These are phyloP conservation scores for Halictus ligatus DNA, from an alignment of 2,888 invertebrate genomes.

Conservation along the genomic window DNA sequence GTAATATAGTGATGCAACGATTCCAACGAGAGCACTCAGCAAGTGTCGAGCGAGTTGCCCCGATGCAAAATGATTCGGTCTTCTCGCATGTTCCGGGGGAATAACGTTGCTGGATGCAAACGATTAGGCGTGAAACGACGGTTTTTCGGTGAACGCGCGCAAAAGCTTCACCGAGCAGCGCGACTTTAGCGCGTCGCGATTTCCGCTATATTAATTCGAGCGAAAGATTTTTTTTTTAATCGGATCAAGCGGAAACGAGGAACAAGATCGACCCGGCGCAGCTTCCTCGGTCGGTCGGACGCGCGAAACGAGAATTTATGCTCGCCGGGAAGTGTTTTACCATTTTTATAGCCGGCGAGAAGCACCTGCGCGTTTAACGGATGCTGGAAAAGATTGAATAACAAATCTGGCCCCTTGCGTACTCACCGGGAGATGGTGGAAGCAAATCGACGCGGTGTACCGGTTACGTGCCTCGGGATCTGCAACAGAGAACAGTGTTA, in stretches of 20 bases:
- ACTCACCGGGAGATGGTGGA: neutral
- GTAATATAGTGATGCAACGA: neutral
- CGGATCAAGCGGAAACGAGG: constrained; percentile 38
- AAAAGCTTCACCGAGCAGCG: neutral
- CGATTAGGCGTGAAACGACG: neutral
- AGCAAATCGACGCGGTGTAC: neutral
- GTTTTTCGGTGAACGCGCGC: neutral
- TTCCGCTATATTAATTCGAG: constrained; percentile 40
- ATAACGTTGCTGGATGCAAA: neutral
- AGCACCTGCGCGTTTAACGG: constrained; percentile 43
- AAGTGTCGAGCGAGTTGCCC: neutral
- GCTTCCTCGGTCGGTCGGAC: neutral
- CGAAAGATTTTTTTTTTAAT: constrained; percentile 46
- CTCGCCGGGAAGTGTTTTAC: constrained; percentile 38
- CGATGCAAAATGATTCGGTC: neutral
- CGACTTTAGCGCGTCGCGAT: neutral
- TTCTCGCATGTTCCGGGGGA: neutral
- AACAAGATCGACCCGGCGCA: constrained; percentile 22
- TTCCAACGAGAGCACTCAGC: neutral
- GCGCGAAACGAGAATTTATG: constrained; percentile 50
- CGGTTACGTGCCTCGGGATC: constrained; percentile 36
- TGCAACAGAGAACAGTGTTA: constrained; percentile 40
- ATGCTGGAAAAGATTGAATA: constrained; percentile 42
- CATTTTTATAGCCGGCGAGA: constrained; percentile 45
- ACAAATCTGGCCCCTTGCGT: constrained; percentile 26